Evolutionary conservation across 2,888 invertebrate species (phyloP), one percentile per base, ranked within the genome.

Genomic region (Myopa tessellatipennis): DNA sequence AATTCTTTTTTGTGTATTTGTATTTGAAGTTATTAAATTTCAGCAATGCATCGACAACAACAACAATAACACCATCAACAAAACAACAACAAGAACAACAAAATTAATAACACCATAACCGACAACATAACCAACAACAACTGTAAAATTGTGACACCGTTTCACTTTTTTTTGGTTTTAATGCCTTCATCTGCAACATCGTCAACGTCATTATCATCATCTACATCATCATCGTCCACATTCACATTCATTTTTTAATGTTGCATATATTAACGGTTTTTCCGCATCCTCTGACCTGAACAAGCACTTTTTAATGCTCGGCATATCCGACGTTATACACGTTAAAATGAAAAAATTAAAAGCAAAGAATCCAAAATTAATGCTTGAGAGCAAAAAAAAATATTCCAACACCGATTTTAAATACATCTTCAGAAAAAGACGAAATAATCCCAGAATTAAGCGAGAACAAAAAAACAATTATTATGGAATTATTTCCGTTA

Each of bases 81-180:
- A 65, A 26, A 1, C 26, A 26, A 26, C 18, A 65, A 65, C 34
- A 65, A 14, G 38, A 67, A 6, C 40, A 40, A 67, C 34, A 40
- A 14, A 67, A 67, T 18, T 68, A 68, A 68, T 68, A 55, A 71
- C 58, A 71, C 16, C 38, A 68, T 14, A 40, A 40, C 68, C 63
- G 2, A 1, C 18, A 65, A 65, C 34, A 65, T 14, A 4, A 67
- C 5, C 40, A 40, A 67, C 34, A 67, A 14, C 63, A 63, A 63
- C 45, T 45, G 45, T 1, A 10, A 45, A 55, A n/a, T 55, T 14
- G 55, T 55, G 55, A 55, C 55, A 55, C 55, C n/a, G 16, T 55
- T 55, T 38, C 58, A 14, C 34, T 38, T 10, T 65, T 38, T 14
- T 38, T 36, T 38, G 12, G 4, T 3, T 36, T 16, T 60, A 70